phyloP scores from a whole-genome alignment of 2,888 invertebrate species.

The Pterostichus niger region DNA sequence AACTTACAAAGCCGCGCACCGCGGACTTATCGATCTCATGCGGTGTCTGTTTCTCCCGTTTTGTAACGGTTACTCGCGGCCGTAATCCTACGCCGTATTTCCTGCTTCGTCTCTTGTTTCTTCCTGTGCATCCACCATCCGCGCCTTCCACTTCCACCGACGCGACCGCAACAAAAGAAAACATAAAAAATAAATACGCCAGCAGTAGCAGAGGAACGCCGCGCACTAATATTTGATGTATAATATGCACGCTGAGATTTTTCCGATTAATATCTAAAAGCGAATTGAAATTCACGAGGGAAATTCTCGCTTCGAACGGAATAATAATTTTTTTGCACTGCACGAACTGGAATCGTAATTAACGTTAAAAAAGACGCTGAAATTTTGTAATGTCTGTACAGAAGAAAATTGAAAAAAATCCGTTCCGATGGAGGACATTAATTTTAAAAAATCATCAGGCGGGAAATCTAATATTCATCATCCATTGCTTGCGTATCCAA shows the following conservation, averaged over 20 bases:
- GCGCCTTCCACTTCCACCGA: conserved; percentile 14
- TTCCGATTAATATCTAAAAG: conserved; percentile 64
- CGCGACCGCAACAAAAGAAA: conserved; percentile 56
- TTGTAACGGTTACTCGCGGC: conserved; percentile 68
- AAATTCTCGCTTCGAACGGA: conserved; percentile 59
- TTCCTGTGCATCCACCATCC: conserved; percentile 41
- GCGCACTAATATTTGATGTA: conserved; percentile 55
- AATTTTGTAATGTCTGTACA: conserved; percentile 49
- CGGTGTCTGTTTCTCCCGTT: conserved; percentile 64
- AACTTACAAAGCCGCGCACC: conserved; percentile 37
- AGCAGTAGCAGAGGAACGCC: background rate
- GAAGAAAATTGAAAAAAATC: conserved; percentile 62
- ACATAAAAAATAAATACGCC: conserved; percentile 54
- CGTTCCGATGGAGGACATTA: conserved; percentile 63
- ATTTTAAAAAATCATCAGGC: conserved; percentile 62
- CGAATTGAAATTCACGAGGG: conserved; percentile 65
- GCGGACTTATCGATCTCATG: conserved; percentile 62
- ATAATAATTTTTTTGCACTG: conserved; percentile 61
- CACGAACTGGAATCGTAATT: conserved; percentile 43
- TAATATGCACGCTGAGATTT: conserved; percentile 63
- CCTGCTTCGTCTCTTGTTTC: conserved; percentile 54
- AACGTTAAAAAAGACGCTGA: conserved; percentile 43
- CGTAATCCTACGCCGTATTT: conserved; percentile 63
- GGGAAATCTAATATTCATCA: conserved; percentile 64
- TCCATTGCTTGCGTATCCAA: conserved; percentile 37